Base-by-base conservation (phyloP, 2,797 vertebrate genomes). In the Pteronotus mesoamericanus region DNA sequence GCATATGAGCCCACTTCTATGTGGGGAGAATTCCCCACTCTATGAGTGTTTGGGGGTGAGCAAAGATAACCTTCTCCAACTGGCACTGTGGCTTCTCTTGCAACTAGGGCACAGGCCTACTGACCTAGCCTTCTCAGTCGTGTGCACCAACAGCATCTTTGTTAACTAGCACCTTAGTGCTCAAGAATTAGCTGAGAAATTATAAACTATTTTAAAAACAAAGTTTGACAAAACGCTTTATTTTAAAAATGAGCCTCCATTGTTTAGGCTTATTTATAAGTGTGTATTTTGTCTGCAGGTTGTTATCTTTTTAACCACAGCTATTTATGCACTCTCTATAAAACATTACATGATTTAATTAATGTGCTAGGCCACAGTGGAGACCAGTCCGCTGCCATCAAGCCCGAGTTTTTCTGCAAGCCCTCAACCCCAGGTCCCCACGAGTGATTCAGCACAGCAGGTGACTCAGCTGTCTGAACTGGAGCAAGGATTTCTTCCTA, bases 401-500 rank as follows among this genome's bases (percentile, higher is more conserved):
- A 72, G 96, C 37, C 98, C 98, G 88, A 98, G 93, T 86, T 3
- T 95, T 53, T 85, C 98, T 68, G 0, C 82, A 5, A 95, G 97
- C 57, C 98, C 97, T 37, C 98, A 94, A 1, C 91, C 97, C 3
- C 94, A 97, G 68, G 79, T 89, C 42, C 79, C 98, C 51, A 83
- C 97, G 0, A 98, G 98, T 39, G 98, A 96, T 39, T 97, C 98
- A n/a, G 95, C 97, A 9, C 98, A 98, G 69, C 98, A 96, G 64
- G 96, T 94, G 48, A 97, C 97, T 55, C 97, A 98, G 0, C 98
- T 98, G 6, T 94, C 98, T 61, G 97, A 98, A 21, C 12, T 39
- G 16, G 99, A 99, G 48, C 98, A 98, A 61, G 98, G 98, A 46
- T 98, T 98, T 95, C 98, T 99, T 96, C 99, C 99, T 0, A 90